Percentiles rank a stretch among this genome's conserved stretches.
Conservation (phyloP, 2,797 vertebrate genomes). For the Myotis daubentonii region DNA sequence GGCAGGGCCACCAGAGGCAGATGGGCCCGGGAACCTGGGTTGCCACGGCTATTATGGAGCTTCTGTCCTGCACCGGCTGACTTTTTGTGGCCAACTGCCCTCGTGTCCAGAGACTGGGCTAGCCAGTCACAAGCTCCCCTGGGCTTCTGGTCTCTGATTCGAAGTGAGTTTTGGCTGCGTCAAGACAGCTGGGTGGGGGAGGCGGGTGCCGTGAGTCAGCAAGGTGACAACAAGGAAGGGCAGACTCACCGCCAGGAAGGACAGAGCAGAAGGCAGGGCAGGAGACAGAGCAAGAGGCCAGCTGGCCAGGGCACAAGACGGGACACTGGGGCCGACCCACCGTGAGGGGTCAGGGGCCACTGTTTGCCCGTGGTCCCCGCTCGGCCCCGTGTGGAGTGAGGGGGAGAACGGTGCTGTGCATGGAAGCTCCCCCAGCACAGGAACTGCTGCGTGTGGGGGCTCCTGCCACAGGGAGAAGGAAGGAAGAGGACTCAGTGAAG, state of each 20-base stretch:
- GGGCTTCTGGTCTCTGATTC: constrained; percentile 58
- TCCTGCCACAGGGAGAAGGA: constrained; percentile 77
- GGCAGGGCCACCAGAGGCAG: background rate
- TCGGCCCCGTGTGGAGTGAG: constrained; percentile 75
- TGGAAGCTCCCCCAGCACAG: constrained; percentile 70
- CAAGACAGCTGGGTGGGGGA: constrained; percentile 4
- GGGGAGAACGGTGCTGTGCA: constrained; percentile 67
- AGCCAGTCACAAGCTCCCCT: constrained; percentile 39
- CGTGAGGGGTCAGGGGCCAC: background rate
- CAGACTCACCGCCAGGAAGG: background rate
- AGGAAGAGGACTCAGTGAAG: constrained; percentile 75
- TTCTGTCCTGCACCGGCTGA: background rate
- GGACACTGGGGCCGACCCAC: background rate
- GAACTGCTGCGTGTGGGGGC: constrained; percentile 76
- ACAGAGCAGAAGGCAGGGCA: background rate
- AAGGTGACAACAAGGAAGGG: constrained; percentile 29
- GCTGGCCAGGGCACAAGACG: background rate
- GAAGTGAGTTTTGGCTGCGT: constrained; percentile 66
- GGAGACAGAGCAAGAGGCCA: background rate
- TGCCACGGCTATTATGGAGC: background rate
- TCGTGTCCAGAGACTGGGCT: background rate
- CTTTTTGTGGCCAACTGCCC: background rate
- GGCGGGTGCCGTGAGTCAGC: constrained; percentile 66
- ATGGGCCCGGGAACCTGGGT: background rate
- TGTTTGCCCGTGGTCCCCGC: constrained; percentile 71